Evolutionary conservation across 2,113 vertebrate species (phyloP).

Genomic region (Mungos mungo): DNA sequence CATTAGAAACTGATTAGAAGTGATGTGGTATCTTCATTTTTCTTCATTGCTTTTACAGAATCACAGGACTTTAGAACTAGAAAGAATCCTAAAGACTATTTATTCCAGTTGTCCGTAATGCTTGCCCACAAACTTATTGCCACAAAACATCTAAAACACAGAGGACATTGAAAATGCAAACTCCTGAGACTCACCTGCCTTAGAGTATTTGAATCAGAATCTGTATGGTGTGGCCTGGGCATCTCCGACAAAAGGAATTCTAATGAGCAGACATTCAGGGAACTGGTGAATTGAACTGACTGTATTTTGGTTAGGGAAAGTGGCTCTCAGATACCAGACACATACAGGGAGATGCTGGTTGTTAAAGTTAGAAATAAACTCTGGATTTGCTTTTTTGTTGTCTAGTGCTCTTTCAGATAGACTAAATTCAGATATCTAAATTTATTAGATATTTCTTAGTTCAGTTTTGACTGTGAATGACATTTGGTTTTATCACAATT

Average conservation of each 20-base stretch:
- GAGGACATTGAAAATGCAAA: not conserved
- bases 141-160: conserved; percentile 32
- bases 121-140: not conserved
- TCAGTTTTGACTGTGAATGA: not conserved
- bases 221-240: not conserved
- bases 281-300: not conserved
- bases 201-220: not conserved
- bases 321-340: not conserved
- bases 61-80: not conserved
- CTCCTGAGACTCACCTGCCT: not conserved
- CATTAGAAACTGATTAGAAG: conserved; percentile 62
- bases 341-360: not conserved
- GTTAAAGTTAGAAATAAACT: not conserved
- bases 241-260: not conserved
- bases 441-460: not conserved
- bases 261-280: not conserved
- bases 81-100: conserved; percentile 12
- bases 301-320: not conserved
- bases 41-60: conserved; percentile 31
- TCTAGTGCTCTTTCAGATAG: not conserved
- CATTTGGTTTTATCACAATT: conserved; percentile 21
- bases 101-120: not conserved
- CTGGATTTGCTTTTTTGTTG: not conserved
- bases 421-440: too few relatives aligned
- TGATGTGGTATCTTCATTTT: not conserved